Percentiles rank a stretch among this genome's conserved stretches.
Evolutionary conservation across 2,113 vertebrate species (phyloP).

Genomic region (Callocephalon fimbriatum): DNA sequence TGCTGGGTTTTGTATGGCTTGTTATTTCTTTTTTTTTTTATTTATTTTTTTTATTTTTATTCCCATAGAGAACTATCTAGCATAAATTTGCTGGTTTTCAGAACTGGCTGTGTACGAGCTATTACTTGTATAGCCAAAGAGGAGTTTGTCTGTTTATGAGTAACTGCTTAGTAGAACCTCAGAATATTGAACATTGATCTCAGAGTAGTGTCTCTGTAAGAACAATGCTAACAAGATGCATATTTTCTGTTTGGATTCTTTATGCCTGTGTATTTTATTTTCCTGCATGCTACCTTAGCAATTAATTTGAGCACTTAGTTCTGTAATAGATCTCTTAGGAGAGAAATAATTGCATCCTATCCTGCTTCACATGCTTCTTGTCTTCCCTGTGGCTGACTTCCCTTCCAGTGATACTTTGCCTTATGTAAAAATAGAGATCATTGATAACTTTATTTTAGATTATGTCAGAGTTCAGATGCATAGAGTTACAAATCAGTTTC

Average conservation of each 20-base stretch:
- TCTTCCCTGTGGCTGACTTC: neutral
- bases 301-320: neutral
- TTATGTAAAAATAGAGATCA: neutral
- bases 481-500: neutral
- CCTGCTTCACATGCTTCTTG: neutral
- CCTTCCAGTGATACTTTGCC: neutral
- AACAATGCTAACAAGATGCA: neutral
- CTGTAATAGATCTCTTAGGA: neutral
- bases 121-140: neutral
- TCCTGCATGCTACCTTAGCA: neutral
- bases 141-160: neutral
- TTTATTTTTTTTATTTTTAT: neutral
- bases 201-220: neutral
- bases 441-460: neutral
- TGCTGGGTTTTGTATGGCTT: neutral
- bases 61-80: neutral
- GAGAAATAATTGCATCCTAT: neutral
- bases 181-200: neutral
- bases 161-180: neutral
- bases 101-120: neutral
- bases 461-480: neutral
- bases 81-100: neutral
- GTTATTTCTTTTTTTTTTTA: neutral
- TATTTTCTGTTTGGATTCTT: neutral
- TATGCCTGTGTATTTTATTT: neutral